Evolutionary conservation across 2,113 vertebrate species (phyloP).

Genomic region (Anoura caudifer): DNA sequence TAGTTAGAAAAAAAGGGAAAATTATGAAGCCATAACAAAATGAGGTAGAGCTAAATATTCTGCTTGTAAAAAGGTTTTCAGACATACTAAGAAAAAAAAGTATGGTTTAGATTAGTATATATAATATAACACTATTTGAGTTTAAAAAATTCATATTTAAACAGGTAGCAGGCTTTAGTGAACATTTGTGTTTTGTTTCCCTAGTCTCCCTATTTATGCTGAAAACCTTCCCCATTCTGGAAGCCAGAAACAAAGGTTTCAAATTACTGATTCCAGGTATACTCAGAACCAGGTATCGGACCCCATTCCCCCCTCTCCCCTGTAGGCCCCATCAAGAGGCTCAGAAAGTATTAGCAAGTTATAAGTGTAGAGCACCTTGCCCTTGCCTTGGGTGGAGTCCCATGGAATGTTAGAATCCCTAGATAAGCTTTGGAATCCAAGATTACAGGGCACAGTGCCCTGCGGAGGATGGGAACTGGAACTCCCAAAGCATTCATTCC

Average conservation of each 20-base stretch:
- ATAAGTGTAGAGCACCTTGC: not conserved
- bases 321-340: not conserved
- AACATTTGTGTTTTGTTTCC: slow-evolving; percentile 36
- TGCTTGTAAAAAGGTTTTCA: slow-evolving; percentile 34
- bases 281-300: not conserved
- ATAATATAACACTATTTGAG: not conserved
- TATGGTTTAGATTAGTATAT: not conserved
- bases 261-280: not conserved
- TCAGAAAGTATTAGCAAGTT: not conserved
- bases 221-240: slow-evolving; percentile 13
- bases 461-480: not conserved
- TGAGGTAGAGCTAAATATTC: slow-evolving; percentile 1
- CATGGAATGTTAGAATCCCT: not conserved
- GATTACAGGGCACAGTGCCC: not conserved
- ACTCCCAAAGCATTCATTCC: not conserved
- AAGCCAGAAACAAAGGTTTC: slow-evolving; percentile 36
- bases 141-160: slow-evolving; percentile 46
- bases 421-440: not conserved
- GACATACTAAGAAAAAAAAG: slow-evolving; percentile 20
- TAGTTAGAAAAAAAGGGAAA: not conserved
- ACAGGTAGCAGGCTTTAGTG: slow-evolving; percentile 22
- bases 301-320: not conserved
- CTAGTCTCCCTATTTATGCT: not conserved
- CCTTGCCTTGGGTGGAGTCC: not conserved
- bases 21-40: not conserved